These are phyloP conservation scores for Pseudochirops corinnae DNA, from an alignment of 2,797 vertebrate species.

Conservation along the genomic window DNA sequence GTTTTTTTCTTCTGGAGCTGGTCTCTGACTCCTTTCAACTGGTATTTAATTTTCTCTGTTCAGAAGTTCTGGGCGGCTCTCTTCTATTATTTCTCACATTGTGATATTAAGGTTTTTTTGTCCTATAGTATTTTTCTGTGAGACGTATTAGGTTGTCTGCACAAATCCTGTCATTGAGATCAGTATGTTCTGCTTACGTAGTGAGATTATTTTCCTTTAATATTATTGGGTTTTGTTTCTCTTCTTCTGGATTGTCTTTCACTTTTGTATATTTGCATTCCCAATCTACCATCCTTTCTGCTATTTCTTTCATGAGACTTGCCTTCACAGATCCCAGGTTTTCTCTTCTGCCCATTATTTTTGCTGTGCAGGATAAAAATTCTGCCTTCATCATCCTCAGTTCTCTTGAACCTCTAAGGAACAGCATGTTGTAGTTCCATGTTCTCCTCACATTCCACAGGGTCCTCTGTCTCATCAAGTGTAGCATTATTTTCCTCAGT, in stretches of 20 bases:
- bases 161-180: not conserved
- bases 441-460: not conserved
- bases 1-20: not conserved
- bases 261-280: not conserved
- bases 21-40: not conserved
- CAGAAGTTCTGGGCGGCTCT: not conserved
- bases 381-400: not conserved
- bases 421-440: not conserved
- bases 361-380: not conserved
- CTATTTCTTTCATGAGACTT: not conserved
- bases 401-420: not conserved
- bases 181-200: not conserved
- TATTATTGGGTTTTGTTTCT: not conserved
- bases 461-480: not conserved
- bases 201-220: not conserved
- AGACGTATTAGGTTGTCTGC: not conserved
- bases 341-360: not conserved
- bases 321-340: not conserved
- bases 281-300: not conserved
- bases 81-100: not conserved
- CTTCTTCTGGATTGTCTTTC: not conserved
- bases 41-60: not conserved
- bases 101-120: not conserved
- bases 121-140: not conserved
- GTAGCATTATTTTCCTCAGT: not conserved